phyloP scores from a whole-genome alignment of 2,888 invertebrate species.

The Caenorhabditis zanzibari region DNA sequence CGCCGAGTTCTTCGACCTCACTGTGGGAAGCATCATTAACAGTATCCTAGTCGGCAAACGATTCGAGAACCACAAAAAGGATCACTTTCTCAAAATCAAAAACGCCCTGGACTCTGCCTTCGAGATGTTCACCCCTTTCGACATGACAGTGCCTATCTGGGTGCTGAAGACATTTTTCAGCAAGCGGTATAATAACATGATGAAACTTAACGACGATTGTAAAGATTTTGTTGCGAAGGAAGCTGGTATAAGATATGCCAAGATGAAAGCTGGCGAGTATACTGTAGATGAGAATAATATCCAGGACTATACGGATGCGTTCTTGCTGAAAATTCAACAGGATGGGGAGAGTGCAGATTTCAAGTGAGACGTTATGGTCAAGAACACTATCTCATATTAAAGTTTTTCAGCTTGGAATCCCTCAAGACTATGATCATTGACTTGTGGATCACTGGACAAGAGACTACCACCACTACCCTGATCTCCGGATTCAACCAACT shows the following conservation, averaged over 20 bases:
- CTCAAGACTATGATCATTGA: slow-evolving; percentile 44
- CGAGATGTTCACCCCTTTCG: slow-evolving; percentile 36
- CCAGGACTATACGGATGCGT: slow-evolving; percentile 68
- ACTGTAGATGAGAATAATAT: slow-evolving; percentile 49
- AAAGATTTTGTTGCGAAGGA: slow-evolving; percentile 21
- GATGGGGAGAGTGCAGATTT: slow-evolving; percentile 43
- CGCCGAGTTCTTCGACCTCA: slow-evolving; percentile 44
- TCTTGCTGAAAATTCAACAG: slow-evolving; percentile 59
- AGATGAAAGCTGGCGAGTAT: slow-evolving; percentile 54
- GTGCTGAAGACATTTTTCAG: slow-evolving; percentile 26
- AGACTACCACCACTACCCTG: slow-evolving; percentile 70
- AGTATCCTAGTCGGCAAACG: slow-evolving; percentile 49
- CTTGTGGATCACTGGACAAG: slow-evolving; percentile 73
- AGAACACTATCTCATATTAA: too few species aligned
- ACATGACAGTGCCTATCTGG: slow-evolving; percentile 39
- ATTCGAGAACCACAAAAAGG: slow-evolving; percentile 31
- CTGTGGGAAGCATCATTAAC: slow-evolving; percentile 62
- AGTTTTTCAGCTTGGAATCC: slow-evolving; percentile 24
- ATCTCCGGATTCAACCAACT: slow-evolving; percentile 63
- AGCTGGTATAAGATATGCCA: slow-evolving; percentile 13
- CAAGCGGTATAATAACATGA: not conserved
- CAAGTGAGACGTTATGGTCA: slow-evolving; percentile 41
- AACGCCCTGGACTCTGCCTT: slow-evolving; percentile 11
- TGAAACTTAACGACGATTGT: slow-evolving; percentile 2
- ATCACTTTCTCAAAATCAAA: slow-evolving; percentile 40